Conservation (phyloP, 2,888 invertebrate genomes). For the Lymantria dispar region DNA sequence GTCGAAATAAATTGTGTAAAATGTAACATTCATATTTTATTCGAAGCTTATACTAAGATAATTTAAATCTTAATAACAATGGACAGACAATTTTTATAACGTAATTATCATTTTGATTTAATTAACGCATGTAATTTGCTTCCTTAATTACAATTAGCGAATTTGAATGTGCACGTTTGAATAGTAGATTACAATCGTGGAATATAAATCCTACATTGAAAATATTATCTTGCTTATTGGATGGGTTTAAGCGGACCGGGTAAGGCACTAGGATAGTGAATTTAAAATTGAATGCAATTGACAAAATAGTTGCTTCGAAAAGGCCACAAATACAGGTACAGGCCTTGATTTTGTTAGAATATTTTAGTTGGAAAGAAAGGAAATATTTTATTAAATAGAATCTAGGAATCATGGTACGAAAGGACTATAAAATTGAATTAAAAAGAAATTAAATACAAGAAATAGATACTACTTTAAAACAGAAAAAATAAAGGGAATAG, state of each 20-base stretch:
- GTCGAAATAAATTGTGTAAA: conserved; percentile 72
- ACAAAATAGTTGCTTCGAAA: conserved; percentile 34
- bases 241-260: conserved; percentile 16
- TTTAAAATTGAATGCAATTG: conserved; percentile 29
- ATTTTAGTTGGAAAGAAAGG: too few species aligned
- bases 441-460: too few species aligned
- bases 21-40: conserved; percentile 58
- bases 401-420: too few species aligned
- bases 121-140: conserved; percentile 6
- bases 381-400: too few species aligned
- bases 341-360: not conserved
- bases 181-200: conserved; percentile 10
- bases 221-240: conserved; percentile 6
- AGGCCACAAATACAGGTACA: conserved; percentile 12
- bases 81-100: conserved; percentile 31
- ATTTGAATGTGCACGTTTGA: conserved; percentile 36
- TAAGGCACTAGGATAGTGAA: conserved; percentile 40
- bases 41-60: conserved; percentile 30
- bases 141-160: conserved; percentile 51
- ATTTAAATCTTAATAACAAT: conserved; percentile 29
- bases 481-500: too few species aligned
- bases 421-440: too few species aligned
- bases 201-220: conserved; percentile 25
- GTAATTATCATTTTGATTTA: conserved; percentile 3
- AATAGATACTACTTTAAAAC: too few species aligned